Conservation (phyloP, 1,140 invertebrate genomes). For the Cydia fagiglandana region DNA sequence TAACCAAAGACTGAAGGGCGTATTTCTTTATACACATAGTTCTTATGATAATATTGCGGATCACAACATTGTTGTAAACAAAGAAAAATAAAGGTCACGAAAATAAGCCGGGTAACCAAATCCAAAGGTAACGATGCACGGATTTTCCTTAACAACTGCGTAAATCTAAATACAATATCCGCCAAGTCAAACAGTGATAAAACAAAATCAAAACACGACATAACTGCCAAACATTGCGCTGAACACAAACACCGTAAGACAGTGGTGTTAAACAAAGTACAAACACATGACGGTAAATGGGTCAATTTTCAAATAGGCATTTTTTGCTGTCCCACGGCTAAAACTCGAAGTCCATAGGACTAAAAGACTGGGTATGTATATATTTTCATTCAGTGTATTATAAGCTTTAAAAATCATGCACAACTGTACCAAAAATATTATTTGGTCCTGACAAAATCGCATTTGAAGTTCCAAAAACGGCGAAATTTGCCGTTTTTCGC, state of each 20-base stretch:
- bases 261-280: constrained; percentile 5
- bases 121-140: neutral
- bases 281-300: neutral
- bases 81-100: neutral
- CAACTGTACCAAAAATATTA: too few relatives aligned
- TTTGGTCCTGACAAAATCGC: too few relatives aligned
- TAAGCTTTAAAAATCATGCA: too few relatives aligned
- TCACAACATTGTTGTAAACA: neutral
- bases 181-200: constrained; percentile 27
- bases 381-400: too few relatives aligned
- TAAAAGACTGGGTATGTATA: too few relatives aligned
- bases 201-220: constrained; percentile 30
- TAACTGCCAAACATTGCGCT: neutral
- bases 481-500: too few relatives aligned
- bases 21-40: too few relatives aligned
- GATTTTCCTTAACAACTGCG: neutral
- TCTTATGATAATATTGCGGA: too few relatives aligned
- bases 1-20: neutral
- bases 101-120: neutral
- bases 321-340: too few relatives aligned
- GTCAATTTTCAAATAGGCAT: too few relatives aligned
- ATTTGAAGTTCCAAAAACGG: too few relatives aligned
- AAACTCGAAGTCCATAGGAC: too few relatives aligned
- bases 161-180: constrained; percentile 10
- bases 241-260: neutral